Conservation (phyloP, 2,888 invertebrate species). For the Lumbricus terrestris region DNA sequence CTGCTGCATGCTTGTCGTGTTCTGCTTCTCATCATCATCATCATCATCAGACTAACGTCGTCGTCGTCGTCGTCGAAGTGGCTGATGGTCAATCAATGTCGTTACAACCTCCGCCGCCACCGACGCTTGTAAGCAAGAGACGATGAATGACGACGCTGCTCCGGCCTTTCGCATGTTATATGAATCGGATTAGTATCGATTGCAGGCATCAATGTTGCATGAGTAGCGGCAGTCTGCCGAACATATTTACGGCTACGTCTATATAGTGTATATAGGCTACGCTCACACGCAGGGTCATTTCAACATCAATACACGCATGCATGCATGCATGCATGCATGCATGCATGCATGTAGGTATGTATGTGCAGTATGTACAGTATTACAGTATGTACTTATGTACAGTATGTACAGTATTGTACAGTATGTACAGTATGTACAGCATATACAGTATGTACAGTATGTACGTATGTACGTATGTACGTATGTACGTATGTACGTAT, state of each 20-base stretch:
- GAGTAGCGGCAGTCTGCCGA: not conserved
- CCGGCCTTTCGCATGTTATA: no score
- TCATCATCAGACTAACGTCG: no score
- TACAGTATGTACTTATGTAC: no score
- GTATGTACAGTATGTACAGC: no score
- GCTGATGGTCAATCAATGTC: not conserved
- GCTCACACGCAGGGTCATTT: not conserved
- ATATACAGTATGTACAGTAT: no score
- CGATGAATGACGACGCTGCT: not conserved
- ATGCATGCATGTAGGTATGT: not conserved
- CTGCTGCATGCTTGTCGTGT: no score
- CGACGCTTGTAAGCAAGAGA: not conserved
- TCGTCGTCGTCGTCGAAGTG: no score
- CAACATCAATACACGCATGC: not conserved
- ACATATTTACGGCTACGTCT: not conserved
- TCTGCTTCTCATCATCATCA: not conserved
- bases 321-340: not conserved
- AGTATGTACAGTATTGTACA: no score
- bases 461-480: no score
- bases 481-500: no score
- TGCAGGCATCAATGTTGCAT: not conserved
- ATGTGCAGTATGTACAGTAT: not conserved
- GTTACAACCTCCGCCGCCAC: not conserved
- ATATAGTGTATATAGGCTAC: no score
- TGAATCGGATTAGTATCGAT: not conserved